phyloP scores from a whole-genome alignment of 2,113 vertebrate species.

The Rissa tridactyla region DNA sequence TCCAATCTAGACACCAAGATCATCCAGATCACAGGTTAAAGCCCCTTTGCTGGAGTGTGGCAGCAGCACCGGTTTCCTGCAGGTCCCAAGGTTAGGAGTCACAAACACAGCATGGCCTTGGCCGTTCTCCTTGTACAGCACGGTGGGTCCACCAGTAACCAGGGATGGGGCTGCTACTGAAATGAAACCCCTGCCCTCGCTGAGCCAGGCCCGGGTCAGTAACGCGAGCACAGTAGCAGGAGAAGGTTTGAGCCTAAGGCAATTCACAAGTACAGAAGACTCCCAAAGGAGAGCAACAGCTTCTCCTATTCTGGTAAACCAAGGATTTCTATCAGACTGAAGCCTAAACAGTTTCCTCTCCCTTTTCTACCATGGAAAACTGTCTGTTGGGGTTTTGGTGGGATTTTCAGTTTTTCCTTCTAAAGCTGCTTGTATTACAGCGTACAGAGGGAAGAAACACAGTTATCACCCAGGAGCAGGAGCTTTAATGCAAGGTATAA shows the following conservation, averaged over 20 bases:
- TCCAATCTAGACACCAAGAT: neutral
- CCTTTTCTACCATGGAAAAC: neutral
- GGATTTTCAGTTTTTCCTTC: neutral
- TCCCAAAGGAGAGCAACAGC: neutral
- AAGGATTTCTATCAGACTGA: neutral
- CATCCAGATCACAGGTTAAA: neutral
- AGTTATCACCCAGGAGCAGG: neutral
- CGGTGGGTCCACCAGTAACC: neutral
- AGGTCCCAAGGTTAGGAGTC: neutral
- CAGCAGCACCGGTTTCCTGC: neutral
- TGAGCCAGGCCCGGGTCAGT: neutral
- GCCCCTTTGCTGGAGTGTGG: neutral
- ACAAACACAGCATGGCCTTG: neutral
- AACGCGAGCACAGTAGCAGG: neutral
- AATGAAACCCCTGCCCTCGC: neutral
- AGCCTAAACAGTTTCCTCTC: neutral
- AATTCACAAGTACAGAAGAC: neutral
- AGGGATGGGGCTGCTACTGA: neutral
- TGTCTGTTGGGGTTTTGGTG: neutral
- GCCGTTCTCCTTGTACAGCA: fast-evolving
- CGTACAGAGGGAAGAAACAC: neutral
- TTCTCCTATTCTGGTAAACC: neutral
- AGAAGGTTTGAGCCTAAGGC: neutral
- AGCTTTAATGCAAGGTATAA: neutral
- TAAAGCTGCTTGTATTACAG: neutral